Conservation (phyloP, 2,797 vertebrate species). For the Phrynocephalus guinanensis region DNA sequence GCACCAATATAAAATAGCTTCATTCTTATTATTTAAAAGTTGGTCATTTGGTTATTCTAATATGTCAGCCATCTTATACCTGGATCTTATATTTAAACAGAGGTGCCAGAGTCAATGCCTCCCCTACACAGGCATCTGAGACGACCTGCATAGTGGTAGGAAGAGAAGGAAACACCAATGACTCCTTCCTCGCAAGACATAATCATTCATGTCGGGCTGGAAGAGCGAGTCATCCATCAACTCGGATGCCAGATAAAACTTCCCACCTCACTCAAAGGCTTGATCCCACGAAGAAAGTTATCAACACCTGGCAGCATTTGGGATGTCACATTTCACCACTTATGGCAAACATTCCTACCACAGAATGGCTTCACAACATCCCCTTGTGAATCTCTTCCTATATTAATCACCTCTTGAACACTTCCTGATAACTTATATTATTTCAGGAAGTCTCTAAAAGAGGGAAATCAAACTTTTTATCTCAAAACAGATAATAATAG, state of each 20-base stretch:
- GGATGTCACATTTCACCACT: background rate
- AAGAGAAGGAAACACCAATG: background rate
- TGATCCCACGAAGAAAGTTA: background rate
- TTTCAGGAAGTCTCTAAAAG: background rate
- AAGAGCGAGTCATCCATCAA: background rate
- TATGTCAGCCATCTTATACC: background rate
- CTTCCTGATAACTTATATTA: accelerated
- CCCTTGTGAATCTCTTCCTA: background rate
- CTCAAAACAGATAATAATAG: background rate
- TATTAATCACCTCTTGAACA: accelerated
- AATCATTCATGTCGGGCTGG: slow-evolving; percentile 16
- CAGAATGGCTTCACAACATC: background rate
- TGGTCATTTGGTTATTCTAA: background rate
- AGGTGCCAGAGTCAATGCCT: background rate
- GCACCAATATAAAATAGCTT: background rate
- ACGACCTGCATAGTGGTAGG: background rate
- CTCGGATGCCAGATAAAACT: slow-evolving; percentile 10
- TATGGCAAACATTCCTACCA: background rate
- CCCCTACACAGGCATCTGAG: background rate
- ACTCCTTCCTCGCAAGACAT: slow-evolving; percentile 19
- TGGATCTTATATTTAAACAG: background rate
- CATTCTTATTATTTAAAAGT: background rate
- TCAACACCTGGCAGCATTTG: background rate
- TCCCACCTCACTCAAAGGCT: background rate
- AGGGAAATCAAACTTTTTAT: background rate